Evolutionary conservation across 2,797 vertebrate genomes (phyloP), one percentile per base, ranked within the genome.

Genomic region (Alcedo quadribrachys): DNA sequence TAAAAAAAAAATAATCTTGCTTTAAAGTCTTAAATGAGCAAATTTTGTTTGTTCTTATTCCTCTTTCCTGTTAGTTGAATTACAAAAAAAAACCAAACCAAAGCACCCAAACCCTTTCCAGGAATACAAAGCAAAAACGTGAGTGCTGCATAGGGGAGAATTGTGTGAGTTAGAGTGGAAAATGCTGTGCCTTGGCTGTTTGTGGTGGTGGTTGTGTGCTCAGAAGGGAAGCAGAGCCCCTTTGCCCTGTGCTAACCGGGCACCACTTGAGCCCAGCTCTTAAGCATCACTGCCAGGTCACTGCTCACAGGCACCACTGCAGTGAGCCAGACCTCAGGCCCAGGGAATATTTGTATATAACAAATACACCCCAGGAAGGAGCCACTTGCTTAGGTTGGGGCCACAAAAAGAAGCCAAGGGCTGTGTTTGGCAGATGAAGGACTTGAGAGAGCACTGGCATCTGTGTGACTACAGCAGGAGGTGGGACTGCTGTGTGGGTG

Each of bases 401-500:
- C 27, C 68, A 11, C 5, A 6, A 3, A 58, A 35, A 60, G 58
- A 58, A 78, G 22, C 12, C 40, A 24, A 18, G 27, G 33, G 54
- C 28, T 68, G 50, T 0, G 0, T 40, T 35, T 17, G 24, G 62
- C 50, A 33, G 17, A 13, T 20, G 12, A 53, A 71, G 50, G 53
- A 13, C 13, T 27, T 28, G 4, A 5, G 11, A 22, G 25, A 4
- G 35, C 7, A 9, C 2, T 9, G 28, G 12, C 53, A 3, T 27
- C 15, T 1, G 16, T 3, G 37, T 28, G 37, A 2, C 28, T 4
- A 3, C 3, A 2, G 2, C 20, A 0, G 15, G 7, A 8, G 5
- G 3, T 21, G 78, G 63, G 37, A n/a, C 30, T 30, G 4, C 35
- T 0, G 22, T 6, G 12, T 7, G 46, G 37, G 42, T 43, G 53